A percentile compares a stretch with the other conserved stretches of the same genome.
These are phyloP conservation scores for Hermetia illucens DNA, from an alignment of 1,140 invertebrate species.

Conservation along the genomic window DNA sequence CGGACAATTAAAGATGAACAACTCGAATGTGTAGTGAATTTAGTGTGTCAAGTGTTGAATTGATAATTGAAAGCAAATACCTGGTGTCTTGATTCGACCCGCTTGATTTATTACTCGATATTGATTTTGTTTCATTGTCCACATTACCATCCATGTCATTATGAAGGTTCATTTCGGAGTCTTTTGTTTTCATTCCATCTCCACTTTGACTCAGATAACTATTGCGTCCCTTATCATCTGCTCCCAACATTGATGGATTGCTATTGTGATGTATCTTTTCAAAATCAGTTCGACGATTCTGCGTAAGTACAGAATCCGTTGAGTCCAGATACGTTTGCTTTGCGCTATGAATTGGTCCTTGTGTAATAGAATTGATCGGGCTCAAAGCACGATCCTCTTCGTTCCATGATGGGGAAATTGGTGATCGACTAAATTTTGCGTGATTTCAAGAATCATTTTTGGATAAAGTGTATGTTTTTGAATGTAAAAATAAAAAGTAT, in stretches of 20 bases:
- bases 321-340: too few species aligned
- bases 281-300: not conserved
- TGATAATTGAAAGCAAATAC: too few species aligned
- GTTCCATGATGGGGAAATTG: slow-evolving; percentile 31
- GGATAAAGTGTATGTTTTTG: slow-evolving; percentile 4
- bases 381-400: slow-evolving; percentile 23
- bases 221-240: not conserved
- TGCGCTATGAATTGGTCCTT: too few species aligned
- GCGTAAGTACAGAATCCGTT: too few species aligned
- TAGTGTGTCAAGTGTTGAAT: too few species aligned
- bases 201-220: not conserved
- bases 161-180: not conserved
- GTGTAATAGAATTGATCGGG: slow-evolving; percentile 15
- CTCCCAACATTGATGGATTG: not conserved
- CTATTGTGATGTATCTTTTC: not conserved
- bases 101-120: slow-evolving; percentile 44
- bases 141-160: slow-evolving; percentile 66
- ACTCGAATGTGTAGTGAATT: too few species aligned
- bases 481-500: slow-evolving; percentile 4
- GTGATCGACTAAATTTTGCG: slow-evolving; percentile 19
- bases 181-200: not conserved
- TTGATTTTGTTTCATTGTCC: slow-evolving; percentile 55
- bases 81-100: slow-evolving; percentile 51
- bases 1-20: too few species aligned
- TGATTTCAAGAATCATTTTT: not conserved